Evolutionary conservation across 2,888 invertebrate genomes (phyloP), one percentile per base, ranked within the genome.

Genomic region (Andrena flavipes): DNA sequence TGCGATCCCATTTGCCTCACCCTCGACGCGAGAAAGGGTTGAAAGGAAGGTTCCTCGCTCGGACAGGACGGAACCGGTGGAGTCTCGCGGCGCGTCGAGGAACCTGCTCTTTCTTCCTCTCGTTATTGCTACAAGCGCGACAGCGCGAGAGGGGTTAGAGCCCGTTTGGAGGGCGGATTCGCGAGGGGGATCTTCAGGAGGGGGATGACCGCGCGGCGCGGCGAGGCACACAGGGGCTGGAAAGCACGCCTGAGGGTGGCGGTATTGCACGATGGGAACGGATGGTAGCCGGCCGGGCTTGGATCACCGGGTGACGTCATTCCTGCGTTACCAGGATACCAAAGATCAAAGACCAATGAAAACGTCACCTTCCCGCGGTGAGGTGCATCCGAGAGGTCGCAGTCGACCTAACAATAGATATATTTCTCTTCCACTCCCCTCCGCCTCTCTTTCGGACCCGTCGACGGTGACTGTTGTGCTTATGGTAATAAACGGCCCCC

Each of bases 61-160:
- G 64, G 79, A 42, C 69, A 62, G 29, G 60, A 77, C 68, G 76
- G 62, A 69, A 56, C 68, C 75, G 69, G 33, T 35, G 56, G 68
- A 23, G 62, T 59, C 82, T 74, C 59, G 73, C 29, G 6, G 33
- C 29, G 64, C 71, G 71, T 72, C 64, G 68, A 68, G 80, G 76
- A 56, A 76, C 81, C 84, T 67, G 78, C 81, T 81, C 82, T 83
- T 81, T 79, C 82, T 75, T 77, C 80, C 87, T 87, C 84, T 75
- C 80, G 87, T 86, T 84, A 75, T 80, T 84, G 85, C 85, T 56
- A 84, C 86, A 82, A 85, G 82, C 82, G 90, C 82, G 85, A 84
- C 81, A 80, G 87, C 86, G 83, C 87, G 56, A 80, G 85, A 88
- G 89, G 89, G 90, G 90, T 89, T 88, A 88, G 89, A 90, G 88